Base-by-base conservation (phyloP, 2,113 vertebrate species). In the Tretioscincus oriximinensis region DNA sequence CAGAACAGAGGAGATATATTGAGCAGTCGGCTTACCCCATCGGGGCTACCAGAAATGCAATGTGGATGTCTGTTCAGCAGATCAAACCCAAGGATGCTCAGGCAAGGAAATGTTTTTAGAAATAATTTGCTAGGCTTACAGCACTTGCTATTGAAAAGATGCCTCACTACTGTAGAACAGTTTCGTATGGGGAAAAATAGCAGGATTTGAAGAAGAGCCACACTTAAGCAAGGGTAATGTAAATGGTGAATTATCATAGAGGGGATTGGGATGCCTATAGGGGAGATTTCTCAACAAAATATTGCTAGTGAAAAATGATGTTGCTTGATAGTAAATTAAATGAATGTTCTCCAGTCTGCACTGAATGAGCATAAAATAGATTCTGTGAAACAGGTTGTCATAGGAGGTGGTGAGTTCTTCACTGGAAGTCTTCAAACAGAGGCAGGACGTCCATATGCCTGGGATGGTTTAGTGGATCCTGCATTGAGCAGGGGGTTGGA, bases 11-110 rank as follows among this genome's bases (percentile, higher is more conserved):
- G 73, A 82, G 95, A 92, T 97, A 95, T 96, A 96, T 97, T 95
- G 96, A 97, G 96, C 90, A 88, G 89, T 92, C 89, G 90, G 94
- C 93, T 95, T 92, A 96, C 94, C 92, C 75, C 85, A 83, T 64
- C 93, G 84, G 86, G 45, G 73, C 22, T 65, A 92, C 91, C 11
- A 82, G 79, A 71, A 80, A 90, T 64, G 81, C 84, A 68, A 72
- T 45, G 81, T 47, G 86, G 88, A 85, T 69, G 81, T 84, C 88
- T 82, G 45, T 90, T 66, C 65, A 7, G 87, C 77, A 58, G 81
- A 86, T 85, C 84, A 85, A 90, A 91, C 86, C 0, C 47, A 91
- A 95, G 94, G 96, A 95, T 96, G 96, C 95, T 95, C 91, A 93
- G 91, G 93, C 90, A 91, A 88, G 88, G 90, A 88, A 87, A 77